Base-by-base conservation (phyloP, 2,888 invertebrate species). In the Lumbricus terrestris region DNA sequence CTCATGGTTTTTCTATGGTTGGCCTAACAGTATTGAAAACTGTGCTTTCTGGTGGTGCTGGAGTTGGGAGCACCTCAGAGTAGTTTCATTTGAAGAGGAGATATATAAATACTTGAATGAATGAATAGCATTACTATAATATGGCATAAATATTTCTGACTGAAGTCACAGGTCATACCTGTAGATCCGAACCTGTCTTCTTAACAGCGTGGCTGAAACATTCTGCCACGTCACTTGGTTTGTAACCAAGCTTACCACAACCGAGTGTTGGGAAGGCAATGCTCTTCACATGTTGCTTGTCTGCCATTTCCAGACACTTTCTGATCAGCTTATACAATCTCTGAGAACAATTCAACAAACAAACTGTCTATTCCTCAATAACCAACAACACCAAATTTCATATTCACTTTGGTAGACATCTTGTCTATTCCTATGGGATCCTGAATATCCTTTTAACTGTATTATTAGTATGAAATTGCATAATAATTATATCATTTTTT, bases 251-350 rank as follows among this genome's bases (percentile, higher is more conserved):
- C 37, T 89, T 89, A 33, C 90, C 90, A 42, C 90, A 90, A 29
- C 90, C 90, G 20, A 90, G n/a, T 42, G 89, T 90, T 40, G 90
- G 90, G 38, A 90, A 90, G 16, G 90, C 89, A 85, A 90, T 90
- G 89, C 89, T 89, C 4, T 35, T 83, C 16, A 35, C 88, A 16
- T 69, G 69, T 69, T 35, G 82, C 13, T 42, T 37, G 13, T 38
- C 40, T 35, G 90, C 90, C 40, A 38, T 89, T 29, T 90, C 33
- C n/a, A 90, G 47, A 89, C 90, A 90, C 42, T 47, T 89, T 34
- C 23, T 82, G 33, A 90, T 89, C 37, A 47, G 37, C 4, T 90
- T 83, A 38, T 89, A 47, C 82, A 90, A 42, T 37, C 47, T 37
- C 90, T 90, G 35, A 54, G 38, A 29, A 37, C 8, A 85, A 85